phyloP scores from a whole-genome alignment of 2,113 vertebrate species.

The Steatornis caripensis region DNA sequence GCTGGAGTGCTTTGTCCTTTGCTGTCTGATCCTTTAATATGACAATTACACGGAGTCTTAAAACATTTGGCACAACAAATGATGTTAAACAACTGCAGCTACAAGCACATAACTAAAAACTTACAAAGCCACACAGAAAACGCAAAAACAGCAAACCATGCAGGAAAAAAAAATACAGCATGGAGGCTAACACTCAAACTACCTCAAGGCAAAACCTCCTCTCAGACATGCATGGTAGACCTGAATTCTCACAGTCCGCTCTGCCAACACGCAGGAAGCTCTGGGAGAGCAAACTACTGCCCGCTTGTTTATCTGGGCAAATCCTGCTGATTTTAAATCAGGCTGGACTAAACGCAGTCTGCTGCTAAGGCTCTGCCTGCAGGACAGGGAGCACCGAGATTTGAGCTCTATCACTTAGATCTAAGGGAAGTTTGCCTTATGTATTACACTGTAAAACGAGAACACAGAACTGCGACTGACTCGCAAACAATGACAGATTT shows the following conservation, averaged over 20 bases:
- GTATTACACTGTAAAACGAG: background rate
- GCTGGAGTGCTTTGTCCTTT: slow-evolving; percentile 99
- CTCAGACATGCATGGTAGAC: slow-evolving; percentile 43
- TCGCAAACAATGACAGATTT: background rate
- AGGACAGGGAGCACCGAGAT: slow-evolving; percentile 2
- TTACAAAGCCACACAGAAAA: slow-evolving; percentile 71
- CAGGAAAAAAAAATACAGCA: slow-evolving; percentile 65
- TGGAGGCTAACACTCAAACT: slow-evolving; percentile 49
- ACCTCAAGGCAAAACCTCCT: slow-evolving; percentile 53
- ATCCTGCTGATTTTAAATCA: slow-evolving; percentile 6
- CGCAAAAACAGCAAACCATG: slow-evolving; percentile 73
- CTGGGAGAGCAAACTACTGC: slow-evolving; percentile 8
- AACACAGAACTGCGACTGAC: slow-evolving; percentile 1
- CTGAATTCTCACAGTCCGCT: slow-evolving; percentile 46
- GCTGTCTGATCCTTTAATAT: slow-evolving; percentile 98
- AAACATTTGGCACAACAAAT: slow-evolving; percentile 58
- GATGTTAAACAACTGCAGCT: slow-evolving; percentile 66
- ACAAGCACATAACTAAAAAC: slow-evolving; percentile 76
- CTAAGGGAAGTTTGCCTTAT: slow-evolving; percentile 50
- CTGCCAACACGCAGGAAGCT: slow-evolving; percentile 11
- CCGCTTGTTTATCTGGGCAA: slow-evolving; percentile 11
- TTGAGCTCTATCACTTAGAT: slow-evolving; percentile 11
- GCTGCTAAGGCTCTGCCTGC: slow-evolving; percentile 14
- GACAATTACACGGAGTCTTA: slow-evolving; percentile 87
- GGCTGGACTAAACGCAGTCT: background rate